Conservation (phyloP, 2,113 vertebrate genomes). For the Salvelinus fontinalis region DNA sequence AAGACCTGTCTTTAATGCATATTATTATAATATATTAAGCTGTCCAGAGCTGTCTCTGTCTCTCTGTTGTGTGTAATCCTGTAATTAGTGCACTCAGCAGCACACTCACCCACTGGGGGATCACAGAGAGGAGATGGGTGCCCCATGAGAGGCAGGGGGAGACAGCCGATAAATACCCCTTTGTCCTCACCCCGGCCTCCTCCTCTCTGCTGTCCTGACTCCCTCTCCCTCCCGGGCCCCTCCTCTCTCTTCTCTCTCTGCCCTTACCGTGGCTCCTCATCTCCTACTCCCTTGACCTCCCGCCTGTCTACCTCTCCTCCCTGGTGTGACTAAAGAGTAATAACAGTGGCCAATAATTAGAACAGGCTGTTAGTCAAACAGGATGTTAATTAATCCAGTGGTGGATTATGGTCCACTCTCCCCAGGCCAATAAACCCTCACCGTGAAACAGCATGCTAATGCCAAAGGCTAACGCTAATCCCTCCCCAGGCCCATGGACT, state of each 20-base stretch:
- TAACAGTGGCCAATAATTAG: slow-evolving; percentile 19
- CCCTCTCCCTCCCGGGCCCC: not conserved
- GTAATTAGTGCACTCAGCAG: slow-evolving; percentile 4
- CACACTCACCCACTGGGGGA: not conserved
- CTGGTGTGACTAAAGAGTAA: slow-evolving; percentile 6
- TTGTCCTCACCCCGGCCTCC: not conserved
- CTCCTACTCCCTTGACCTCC: not conserved
- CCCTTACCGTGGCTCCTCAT: not conserved
- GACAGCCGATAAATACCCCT: not conserved
- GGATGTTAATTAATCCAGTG: slow-evolving; percentile 22
- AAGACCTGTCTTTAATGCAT: no score
- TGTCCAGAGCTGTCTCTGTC: not conserved
- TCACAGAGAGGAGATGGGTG: not conserved
- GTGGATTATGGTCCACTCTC: slow-evolving; percentile 17
- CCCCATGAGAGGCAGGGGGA: not conserved
- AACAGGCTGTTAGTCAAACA: slow-evolving; percentile 18
- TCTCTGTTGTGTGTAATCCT: slow-evolving; percentile 16
- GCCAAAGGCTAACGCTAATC: slow-evolving; percentile 1
- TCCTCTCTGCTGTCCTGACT: not conserved
- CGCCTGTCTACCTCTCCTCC: not conserved
- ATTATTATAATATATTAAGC: no score
- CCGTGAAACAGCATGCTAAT: slow-evolving; percentile 12
- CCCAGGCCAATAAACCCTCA: not conserved
- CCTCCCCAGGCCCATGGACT: not conserved
- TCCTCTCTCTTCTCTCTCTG: not conserved